Evolutionary conservation across 1,140 invertebrate genomes (phyloP).

Genomic region (Neomicropteryx cornuta): DNA sequence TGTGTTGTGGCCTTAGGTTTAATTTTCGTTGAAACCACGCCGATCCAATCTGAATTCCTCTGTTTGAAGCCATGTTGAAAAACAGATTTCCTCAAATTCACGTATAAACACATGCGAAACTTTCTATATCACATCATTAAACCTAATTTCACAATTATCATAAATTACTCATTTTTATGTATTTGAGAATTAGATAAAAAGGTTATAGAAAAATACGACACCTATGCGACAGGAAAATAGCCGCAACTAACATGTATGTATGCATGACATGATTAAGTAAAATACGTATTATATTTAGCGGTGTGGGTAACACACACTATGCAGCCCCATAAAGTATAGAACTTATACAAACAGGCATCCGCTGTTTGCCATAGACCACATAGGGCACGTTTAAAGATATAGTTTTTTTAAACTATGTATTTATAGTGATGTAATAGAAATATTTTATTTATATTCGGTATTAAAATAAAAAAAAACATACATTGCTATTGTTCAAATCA

Average conservation of each 20-base stretch:
- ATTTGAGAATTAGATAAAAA: conserved; percentile 39
- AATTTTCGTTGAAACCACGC: conserved; percentile 96
- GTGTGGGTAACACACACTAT: too few relatives aligned
- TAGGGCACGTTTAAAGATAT: too few relatives aligned
- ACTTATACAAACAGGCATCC: too few relatives aligned
- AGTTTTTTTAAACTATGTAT: too few relatives aligned
- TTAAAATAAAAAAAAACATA: too few relatives aligned
- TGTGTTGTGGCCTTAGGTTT: conserved; percentile 85
- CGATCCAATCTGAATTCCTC: conserved; percentile 83
- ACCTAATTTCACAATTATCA: conserved; percentile 21
- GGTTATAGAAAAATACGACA: conserved; percentile 42
- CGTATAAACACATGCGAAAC: conserved; percentile 35
- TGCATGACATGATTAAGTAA: too few relatives aligned
- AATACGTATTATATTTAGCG: too few relatives aligned
- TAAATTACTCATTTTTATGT: conserved; percentile 39
- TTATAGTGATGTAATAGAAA: too few relatives aligned
- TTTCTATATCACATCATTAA: conserved; percentile 41
- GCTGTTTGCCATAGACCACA: too few relatives aligned
- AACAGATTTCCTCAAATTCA: conserved; percentile 14
- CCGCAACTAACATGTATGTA: conserved; percentile 14
- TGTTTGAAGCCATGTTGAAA: conserved; percentile 74
- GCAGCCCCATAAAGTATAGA: too few relatives aligned
- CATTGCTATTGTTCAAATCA: too few relatives aligned
- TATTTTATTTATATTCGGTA: too few relatives aligned
- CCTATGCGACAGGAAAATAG: conserved; percentile 37